phyloP scores from a whole-genome alignment of 2,888 invertebrate genomes.

The Dicranocentrus wangi region DNA sequence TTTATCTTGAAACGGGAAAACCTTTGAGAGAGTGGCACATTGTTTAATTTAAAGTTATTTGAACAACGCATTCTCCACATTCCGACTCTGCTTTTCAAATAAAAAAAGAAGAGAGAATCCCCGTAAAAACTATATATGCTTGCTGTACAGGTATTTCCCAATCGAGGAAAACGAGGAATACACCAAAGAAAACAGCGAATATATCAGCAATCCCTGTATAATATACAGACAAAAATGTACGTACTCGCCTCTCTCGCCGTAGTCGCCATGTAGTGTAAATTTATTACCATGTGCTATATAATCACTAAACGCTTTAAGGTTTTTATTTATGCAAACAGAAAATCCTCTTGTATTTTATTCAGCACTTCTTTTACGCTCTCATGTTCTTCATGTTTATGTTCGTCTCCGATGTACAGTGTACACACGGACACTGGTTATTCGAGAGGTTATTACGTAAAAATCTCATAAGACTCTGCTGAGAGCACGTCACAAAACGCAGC shows the following conservation, averaged over 20 bases:
- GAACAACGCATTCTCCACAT: too few species aligned
- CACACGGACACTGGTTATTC: not conserved
- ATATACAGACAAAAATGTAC: too few species aligned
- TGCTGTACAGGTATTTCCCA: not conserved
- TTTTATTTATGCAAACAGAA: slow-evolving; percentile 35
- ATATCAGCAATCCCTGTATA: too few species aligned
- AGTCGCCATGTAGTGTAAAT: not conserved
- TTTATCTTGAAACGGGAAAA: slow-evolving; percentile 8
- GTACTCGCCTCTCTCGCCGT: too few species aligned
- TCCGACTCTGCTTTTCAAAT: slow-evolving; percentile 27
- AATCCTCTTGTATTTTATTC: slow-evolving; percentile 25
- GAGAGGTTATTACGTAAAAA: not conserved
- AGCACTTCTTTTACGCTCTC: slow-evolving; percentile 6
- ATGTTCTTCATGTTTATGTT: slow-evolving; percentile 16
- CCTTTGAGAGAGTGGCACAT: not conserved
- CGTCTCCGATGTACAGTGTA: not conserved
- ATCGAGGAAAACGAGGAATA: not conserved
- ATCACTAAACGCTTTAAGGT: slow-evolving; percentile 11
- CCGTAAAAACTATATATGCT: too few species aligned
- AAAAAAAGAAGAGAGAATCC: too few species aligned
- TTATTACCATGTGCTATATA: slow-evolving; percentile 35
- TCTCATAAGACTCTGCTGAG: too few species aligned
- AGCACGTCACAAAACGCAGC: too few species aligned
- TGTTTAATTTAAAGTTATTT: not conserved
- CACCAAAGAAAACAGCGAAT: too few species aligned